Evolutionary conservation across 2,888 invertebrate genomes (phyloP), one percentile per base, ranked within the genome.

Genomic region (Drosophila diplacantha): DNA sequence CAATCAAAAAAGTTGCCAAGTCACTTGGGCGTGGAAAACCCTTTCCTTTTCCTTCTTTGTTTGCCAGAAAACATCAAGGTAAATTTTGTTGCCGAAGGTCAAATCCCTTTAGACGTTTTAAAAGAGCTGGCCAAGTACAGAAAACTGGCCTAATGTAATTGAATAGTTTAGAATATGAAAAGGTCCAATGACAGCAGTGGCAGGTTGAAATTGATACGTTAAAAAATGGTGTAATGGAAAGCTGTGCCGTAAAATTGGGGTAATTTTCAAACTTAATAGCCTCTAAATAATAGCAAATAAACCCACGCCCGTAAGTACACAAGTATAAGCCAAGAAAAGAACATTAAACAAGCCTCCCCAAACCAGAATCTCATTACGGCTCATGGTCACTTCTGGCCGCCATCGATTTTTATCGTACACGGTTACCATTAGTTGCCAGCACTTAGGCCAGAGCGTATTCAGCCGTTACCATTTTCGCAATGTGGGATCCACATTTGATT

Each of bases 61-160:
- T 64, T 75, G 74, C 68, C 79, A 75, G 24, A 64, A 35, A 57
- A 49, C 66, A 70, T 66, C 76, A 59, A 63, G 64, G 51, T 49
- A 52, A 32, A 29, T 39, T 47, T 59, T 52, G 51, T 39, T 29
- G 52, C 51, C 60, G 50, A 75, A 61, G 74, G 68, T 35, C 64
- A 53, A 70, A 67, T 35, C 63, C 55, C 72, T 78, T 73, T 77
- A 4, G 60, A 64, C 60, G 61, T 68, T 52, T 39, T 37, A 60
- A 77, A 64, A 43, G 49, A 54, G 46, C 47, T 52, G 29, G 32
- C 12, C 32, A 61, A 63, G 46, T 61, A 37, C 34, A 12, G 11
- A 56, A 24, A 46, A 9, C n/a, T 14, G 52, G 34, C 46, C 60
- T 43, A 43, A 31, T 35, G 39, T 29, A 41, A 53, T 22, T 35